phyloP scores from a whole-genome alignment of 1,140 invertebrate genomes.

The Asobara japonica region DNA sequence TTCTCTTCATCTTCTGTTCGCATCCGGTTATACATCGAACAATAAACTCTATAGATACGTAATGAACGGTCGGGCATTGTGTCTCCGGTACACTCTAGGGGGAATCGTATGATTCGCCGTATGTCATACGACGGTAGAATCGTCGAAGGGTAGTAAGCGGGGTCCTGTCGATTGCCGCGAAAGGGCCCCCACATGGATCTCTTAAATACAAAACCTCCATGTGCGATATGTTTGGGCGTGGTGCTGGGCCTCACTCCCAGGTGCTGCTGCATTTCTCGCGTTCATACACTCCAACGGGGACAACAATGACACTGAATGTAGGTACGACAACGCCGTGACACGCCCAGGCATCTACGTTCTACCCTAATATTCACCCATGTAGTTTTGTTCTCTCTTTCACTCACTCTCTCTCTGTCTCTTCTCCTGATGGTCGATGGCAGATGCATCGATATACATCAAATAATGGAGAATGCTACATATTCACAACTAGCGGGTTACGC shows the following conservation, averaged over 20 bases:
- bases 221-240: slow-evolving; percentile 50
- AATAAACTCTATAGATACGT: slow-evolving; percentile 45
- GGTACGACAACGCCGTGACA: slow-evolving; percentile 51
- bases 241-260: slow-evolving; percentile 52
- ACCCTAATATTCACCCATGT: slow-evolving; percentile 51
- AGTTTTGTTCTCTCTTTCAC: slow-evolving; percentile 17
- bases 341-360: slow-evolving; percentile 47
- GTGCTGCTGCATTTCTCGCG: slow-evolving; percentile 39
- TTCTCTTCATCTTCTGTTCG: slow-evolving; percentile 41
- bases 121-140: slow-evolving; percentile 39
- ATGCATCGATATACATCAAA: slow-evolving; percentile 29
- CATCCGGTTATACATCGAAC: slow-evolving; percentile 47
- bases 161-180: background rate
- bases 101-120: slow-evolving; percentile 33
- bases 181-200: slow-evolving; percentile 33
- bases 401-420: slow-evolving; percentile 18
- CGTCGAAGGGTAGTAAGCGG: slow-evolving; percentile 22
- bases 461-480: slow-evolving; percentile 8
- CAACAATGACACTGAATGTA: slow-evolving; percentile 42
- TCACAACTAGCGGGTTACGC: background rate
- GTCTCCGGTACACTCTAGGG: slow-evolving; percentile 26
- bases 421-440: background rate
- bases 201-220: slow-evolving; percentile 36
- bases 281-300: slow-evolving; percentile 23
- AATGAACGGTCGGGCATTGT: slow-evolving; percentile 52